phyloP scores from a whole-genome alignment of 2,888 invertebrate species.

The Macaria notata region DNA sequence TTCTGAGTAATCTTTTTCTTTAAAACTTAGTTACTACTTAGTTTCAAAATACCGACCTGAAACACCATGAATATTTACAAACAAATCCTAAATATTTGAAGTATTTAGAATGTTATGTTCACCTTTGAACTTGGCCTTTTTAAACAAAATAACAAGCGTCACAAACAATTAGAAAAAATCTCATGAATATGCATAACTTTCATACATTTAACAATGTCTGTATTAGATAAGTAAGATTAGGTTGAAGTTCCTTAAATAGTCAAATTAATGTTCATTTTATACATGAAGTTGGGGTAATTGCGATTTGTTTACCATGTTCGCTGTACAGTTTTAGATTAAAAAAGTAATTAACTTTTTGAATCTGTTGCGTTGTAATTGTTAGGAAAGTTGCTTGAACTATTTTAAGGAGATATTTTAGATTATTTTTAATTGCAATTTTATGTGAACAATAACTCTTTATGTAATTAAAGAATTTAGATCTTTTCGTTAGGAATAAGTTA shows the following conservation, averaged over 20 bases:
- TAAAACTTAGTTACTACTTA: too few species aligned
- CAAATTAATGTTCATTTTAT: constrained; percentile 13
- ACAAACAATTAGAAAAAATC: constrained; percentile 24
- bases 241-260: constrained; percentile 8
- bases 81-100: constrained; percentile 13
- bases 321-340: constrained; percentile 11
- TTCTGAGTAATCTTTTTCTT: too few species aligned
- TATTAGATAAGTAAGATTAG: constrained; percentile 32
- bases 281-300: constrained; percentile 14
- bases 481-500: too few species aligned
- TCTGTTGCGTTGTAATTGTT: not conserved
- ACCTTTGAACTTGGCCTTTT: constrained; percentile 15
- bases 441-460: too few species aligned
- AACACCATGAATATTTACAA: too few species aligned
- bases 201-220: constrained; percentile 28
- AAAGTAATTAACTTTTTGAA: constrained; percentile 17
- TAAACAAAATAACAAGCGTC: constrained; percentile 11
- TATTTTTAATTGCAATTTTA: too few species aligned
- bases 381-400: not conserved
- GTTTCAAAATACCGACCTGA: too few species aligned
- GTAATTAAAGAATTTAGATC: too few species aligned
- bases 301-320: constrained; percentile 18
- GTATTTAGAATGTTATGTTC: constrained; percentile 13
- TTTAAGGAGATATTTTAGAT: too few species aligned
- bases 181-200: constrained; percentile 35